These are phyloP conservation scores for Halichoerus grypus DNA, from an alignment of 2,113 vertebrate species.

Conservation along the genomic window DNA sequence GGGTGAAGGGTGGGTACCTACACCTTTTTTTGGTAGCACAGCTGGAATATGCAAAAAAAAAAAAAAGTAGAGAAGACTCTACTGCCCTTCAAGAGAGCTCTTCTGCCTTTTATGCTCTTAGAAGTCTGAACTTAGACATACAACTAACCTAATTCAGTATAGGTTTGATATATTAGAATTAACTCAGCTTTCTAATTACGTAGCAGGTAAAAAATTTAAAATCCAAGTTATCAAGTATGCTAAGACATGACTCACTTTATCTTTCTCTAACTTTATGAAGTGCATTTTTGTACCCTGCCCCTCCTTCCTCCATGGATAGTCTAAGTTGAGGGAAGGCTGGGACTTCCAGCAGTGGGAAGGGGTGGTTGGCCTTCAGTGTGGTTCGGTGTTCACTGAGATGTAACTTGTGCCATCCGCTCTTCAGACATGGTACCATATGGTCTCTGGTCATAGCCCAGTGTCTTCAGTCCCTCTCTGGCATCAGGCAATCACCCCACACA, in stretches of 20 bases:
- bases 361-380: background rate
- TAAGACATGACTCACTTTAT: background rate
- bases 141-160: background rate
- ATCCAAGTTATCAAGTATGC: background rate
- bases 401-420: background rate
- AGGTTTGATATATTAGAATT: background rate
- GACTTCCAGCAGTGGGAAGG: background rate
- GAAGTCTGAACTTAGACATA: slow-evolving; percentile 46
- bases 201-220: slow-evolving; percentile 4
- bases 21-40: background rate
- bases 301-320: background rate
- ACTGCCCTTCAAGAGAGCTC: background rate
- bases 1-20: background rate
- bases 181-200: slow-evolving; percentile 5
- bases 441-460: background rate
- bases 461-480: background rate
- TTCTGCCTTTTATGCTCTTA: background rate
- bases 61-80: background rate
- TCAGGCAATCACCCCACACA: background rate
- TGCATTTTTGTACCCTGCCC: background rate
- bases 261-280: background rate
- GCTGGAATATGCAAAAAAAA: background rate
- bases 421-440: background rate
- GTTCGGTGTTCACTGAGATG: background rate
- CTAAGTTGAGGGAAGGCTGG: background rate